Conservation (phyloP, 2,113 vertebrate species). For the Crotalus viridis region DNA sequence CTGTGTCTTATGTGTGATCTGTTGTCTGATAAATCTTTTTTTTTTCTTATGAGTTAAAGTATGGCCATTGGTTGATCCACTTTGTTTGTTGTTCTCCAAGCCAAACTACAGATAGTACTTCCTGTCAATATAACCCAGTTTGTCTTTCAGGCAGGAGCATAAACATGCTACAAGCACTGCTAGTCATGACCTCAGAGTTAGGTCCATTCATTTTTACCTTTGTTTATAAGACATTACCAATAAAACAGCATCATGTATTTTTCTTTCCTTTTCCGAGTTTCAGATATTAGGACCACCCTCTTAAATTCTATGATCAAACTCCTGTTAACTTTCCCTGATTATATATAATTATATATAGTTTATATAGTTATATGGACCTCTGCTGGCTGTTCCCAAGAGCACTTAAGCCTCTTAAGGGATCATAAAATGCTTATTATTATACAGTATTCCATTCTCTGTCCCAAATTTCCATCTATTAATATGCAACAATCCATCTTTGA, state of each 20-base stretch:
- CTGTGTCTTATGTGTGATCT: background rate
- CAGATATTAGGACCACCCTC: background rate
- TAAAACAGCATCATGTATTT: background rate
- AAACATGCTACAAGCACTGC: background rate
- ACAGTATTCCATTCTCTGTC: background rate
- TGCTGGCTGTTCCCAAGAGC: slow-evolving; percentile 10
- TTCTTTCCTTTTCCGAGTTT: background rate
- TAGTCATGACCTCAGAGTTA: background rate
- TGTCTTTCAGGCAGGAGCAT: background rate
- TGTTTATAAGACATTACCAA: background rate
- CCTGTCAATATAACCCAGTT: background rate
- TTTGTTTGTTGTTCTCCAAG: background rate
- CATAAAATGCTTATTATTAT: slow-evolving; percentile 19
- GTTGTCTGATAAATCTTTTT: background rate
- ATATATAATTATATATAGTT: background rate
- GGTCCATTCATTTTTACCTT: background rate
- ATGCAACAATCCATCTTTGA: accelerated
- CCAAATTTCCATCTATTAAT: background rate
- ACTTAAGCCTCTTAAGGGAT: background rate
- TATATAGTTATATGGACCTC: background rate
- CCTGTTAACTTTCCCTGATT: background rate
- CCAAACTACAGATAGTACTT: background rate
- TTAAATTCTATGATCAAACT: background rate
- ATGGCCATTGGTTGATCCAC: background rate
- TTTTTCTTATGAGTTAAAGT: background rate